Conservation (phyloP, 1,140 invertebrate species). For the Pogonognathellus flavescens region DNA sequence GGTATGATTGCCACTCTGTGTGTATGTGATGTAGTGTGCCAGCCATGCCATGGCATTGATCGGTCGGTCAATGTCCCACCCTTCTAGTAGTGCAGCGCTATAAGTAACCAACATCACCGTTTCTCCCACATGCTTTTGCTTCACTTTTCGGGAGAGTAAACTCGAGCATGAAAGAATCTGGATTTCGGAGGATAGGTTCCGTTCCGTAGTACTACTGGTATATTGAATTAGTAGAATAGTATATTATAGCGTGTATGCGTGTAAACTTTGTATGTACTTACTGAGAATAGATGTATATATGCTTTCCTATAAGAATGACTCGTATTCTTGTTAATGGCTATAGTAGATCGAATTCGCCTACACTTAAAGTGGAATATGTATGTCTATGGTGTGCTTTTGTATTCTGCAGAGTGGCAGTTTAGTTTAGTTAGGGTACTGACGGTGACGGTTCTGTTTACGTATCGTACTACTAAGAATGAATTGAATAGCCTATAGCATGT, state of each 20-base stretch:
- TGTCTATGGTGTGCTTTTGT: too few relatives aligned
- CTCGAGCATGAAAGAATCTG: conserved; percentile 29
- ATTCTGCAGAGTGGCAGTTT: too few relatives aligned
- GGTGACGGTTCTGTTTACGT: too few relatives aligned
- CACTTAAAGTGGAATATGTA: too few relatives aligned
- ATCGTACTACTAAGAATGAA: too few relatives aligned
- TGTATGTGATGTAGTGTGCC: conserved; percentile 32
- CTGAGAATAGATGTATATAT: neutral
- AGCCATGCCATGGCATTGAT: conserved; percentile 57
- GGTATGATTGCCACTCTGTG: conserved; percentile 56
- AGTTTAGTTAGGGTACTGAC: too few relatives aligned
- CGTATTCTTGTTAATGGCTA: too few relatives aligned
- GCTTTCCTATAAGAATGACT: neutral
- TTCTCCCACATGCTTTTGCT: conserved; percentile 12
- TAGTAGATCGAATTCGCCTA: too few relatives aligned
- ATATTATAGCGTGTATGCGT: neutral
- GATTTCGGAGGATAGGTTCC: conserved; percentile 7
- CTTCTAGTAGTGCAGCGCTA: conserved; percentile 28
- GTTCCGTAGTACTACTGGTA: neutral
- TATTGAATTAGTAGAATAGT: conserved; percentile 9
- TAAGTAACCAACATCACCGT: neutral
- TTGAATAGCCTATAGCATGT: too few relatives aligned
- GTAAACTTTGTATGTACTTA: neutral
- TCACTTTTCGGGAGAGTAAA: conserved; percentile 23
- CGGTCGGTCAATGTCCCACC: conserved; percentile 66